A percentile compares a stretch with the other conserved stretches of the same genome.
Evolutionary conservation across 1,140 invertebrate genomes (phyloP).

Genomic region (Helicoverpa armigera): DNA sequence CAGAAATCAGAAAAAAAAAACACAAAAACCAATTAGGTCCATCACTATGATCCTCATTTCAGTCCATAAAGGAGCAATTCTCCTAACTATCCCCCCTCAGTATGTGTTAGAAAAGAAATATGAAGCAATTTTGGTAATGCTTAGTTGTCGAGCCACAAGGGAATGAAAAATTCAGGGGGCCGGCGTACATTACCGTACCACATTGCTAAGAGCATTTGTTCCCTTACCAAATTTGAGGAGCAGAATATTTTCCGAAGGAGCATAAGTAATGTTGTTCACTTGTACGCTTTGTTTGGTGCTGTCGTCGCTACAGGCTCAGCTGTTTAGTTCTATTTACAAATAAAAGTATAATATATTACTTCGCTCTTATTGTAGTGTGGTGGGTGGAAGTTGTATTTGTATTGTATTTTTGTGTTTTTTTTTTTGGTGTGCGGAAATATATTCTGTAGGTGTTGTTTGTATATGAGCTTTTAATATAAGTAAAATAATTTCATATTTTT

Average conservation of each 20-base stretch:
- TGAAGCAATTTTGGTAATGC: slow-evolving; percentile 86
- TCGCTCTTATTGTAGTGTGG: not conserved
- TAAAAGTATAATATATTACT: slow-evolving; percentile 17
- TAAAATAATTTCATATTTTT: too few species aligned
- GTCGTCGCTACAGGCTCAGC: slow-evolving; percentile 38
- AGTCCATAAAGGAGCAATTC: slow-evolving; percentile 71
- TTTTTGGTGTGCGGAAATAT: not conserved
- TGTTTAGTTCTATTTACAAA: slow-evolving; percentile 50
- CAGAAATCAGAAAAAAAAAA: slow-evolving; percentile 18
- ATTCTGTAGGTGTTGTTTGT: too few species aligned
- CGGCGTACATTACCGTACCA: slow-evolving; percentile 79
- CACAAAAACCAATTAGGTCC: slow-evolving; percentile 51
- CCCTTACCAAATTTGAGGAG: slow-evolving; percentile 65
- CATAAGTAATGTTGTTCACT: slow-evolving; percentile 70
- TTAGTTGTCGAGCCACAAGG: slow-evolving; percentile 84
- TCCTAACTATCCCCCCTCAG: slow-evolving; percentile 79
- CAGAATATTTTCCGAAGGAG: slow-evolving; percentile 70
- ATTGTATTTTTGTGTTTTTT: slow-evolving; percentile 1
- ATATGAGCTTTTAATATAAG: too few species aligned
- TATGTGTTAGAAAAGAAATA: slow-evolving; percentile 84
- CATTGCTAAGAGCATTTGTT: slow-evolving; percentile 83
- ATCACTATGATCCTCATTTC: slow-evolving; percentile 37
- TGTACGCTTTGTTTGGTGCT: slow-evolving; percentile 54
- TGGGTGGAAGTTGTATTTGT: slow-evolving; percentile 1
- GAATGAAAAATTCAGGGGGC: slow-evolving; percentile 86